Conservation (phyloP, 2,113 vertebrate species). For the Pontoporia blainvillei region DNA sequence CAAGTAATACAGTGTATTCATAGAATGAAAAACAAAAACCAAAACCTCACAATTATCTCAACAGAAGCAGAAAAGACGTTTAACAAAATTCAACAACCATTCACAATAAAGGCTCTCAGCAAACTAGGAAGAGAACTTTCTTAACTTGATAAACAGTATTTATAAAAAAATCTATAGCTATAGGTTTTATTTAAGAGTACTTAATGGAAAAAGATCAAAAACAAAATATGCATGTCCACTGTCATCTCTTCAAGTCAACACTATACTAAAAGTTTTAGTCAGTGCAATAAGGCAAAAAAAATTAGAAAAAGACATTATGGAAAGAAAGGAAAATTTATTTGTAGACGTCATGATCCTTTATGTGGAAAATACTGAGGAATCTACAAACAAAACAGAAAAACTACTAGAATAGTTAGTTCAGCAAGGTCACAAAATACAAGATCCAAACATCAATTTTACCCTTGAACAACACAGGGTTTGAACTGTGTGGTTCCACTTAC, state of each 20-base stretch:
- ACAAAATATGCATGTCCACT: background rate
- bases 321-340: background rate
- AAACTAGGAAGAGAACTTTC: background rate
- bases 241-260: background rate
- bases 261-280: background rate
- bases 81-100: background rate
- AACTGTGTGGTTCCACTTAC: too few species aligned
- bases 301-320: background rate
- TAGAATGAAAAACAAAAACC: background rate
- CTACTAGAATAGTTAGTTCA: background rate
- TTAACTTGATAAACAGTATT: background rate
- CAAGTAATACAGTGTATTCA: background rate
- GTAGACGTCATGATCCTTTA: background rate
- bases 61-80: background rate
- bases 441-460: background rate
- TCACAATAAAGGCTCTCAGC: background rate
- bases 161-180: background rate
- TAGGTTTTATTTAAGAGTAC: background rate
- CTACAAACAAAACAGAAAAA: background rate
- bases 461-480: too few species aligned
- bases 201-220: background rate
- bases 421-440: background rate
- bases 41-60: background rate
- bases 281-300: background rate
- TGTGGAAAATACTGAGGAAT: background rate